Evolutionary conservation across 2,888 invertebrate species (phyloP), one percentile per base, ranked within the genome.

Genomic region (Chorisops tibialis): DNA sequence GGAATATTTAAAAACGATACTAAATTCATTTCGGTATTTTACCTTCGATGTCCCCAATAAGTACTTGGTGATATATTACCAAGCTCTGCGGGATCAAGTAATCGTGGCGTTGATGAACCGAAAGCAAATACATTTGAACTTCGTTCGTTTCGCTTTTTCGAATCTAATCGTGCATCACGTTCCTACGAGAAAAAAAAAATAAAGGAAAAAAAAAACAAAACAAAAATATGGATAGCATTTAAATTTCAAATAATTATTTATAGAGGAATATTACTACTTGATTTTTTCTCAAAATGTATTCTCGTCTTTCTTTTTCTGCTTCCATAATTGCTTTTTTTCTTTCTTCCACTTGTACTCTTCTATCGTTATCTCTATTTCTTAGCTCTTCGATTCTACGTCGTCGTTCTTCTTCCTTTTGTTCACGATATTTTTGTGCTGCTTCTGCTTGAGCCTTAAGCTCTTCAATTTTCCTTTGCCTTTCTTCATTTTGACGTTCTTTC

Each of bases 401-500:
- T 61, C 93, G 82, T 75, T 93, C 93, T 68, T 89, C 88, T 75
- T 93, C 93, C 71, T 92, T 87, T 78, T 91, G 91, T 81, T 93
- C 93, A 52, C 93, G 86, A 79, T 91, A 92, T 74, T 87, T 87
- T 81, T 93, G 93, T 74, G 93, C 92, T 54, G 91, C 90, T 69
- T 91, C 83, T 63, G 93, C 93, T 80, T 93, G 93, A 75, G 89
- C 88, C 74, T 90, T 88, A 72, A 95, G 82, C 81, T 94, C 94
- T 76, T 93, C 93, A 74, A 94, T 82, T 79, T 92, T 90, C 75
- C 87, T 87, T 74, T 91, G 87, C 72, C 93, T 86, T 78, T 94
- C 94, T 74, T 90, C 91, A 81, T 93, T 91, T 78, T 94, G 93
- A 71, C 89, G 84, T 74, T 94, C 93, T 71, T 91, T 88, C 71